These are phyloP conservation scores for Micrastur ruficollis DNA, from an alignment of 2,797 vertebrate species.

Conservation along the genomic window DNA sequence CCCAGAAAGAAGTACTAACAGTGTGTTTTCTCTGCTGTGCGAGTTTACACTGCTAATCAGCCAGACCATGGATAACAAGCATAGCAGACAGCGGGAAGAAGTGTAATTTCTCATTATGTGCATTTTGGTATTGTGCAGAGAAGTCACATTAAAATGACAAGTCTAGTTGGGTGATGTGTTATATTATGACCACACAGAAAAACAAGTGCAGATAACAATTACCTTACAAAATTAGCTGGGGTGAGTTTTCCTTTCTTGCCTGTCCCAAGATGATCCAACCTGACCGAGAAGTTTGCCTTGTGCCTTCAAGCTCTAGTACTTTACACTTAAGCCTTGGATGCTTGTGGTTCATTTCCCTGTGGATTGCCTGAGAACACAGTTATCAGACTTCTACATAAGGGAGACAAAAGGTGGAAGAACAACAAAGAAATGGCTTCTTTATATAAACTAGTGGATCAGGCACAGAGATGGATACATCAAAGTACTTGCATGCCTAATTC, in stretches of 20 bases:
- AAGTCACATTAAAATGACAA: background rate
- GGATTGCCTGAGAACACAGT: background rate
- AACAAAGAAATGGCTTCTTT: background rate
- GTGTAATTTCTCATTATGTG: background rate
- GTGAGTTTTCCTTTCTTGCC: background rate
- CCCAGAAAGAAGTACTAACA: background rate
- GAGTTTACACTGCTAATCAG: background rate
- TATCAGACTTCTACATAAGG: background rate
- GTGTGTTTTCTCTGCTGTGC: background rate
- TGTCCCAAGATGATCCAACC: background rate
- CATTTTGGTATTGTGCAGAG: background rate
- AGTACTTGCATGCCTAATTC: background rate
- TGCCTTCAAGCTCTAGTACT: background rate
- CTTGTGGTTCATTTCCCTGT: background rate
- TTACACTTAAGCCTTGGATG: background rate
- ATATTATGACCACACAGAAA: background rate
- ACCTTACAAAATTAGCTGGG: background rate
- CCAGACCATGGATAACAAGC: background rate
- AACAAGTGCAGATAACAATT: background rate
- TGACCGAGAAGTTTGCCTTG: background rate
- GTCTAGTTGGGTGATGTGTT: background rate
- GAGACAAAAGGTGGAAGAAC: background rate
- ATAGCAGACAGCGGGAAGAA: background rate
- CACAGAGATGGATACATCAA: background rate
- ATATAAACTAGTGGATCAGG: background rate